phyloP scores from a whole-genome alignment of 2,113 vertebrate genomes.

The Nestor notabilis region DNA sequence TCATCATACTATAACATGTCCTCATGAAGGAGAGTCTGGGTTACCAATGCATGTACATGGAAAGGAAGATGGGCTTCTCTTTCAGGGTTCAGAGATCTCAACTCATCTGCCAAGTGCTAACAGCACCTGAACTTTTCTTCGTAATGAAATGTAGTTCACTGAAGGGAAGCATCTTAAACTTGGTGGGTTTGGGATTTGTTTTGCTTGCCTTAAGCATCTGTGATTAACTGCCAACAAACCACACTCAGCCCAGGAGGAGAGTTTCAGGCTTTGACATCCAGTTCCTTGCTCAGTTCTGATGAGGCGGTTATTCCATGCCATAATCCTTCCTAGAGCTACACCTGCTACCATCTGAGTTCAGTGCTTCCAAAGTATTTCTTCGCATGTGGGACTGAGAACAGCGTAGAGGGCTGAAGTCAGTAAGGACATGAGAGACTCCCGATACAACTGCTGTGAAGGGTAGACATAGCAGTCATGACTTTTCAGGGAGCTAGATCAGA shows the following conservation, averaged over 20 bases:
- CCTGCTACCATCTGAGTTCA: fast-evolving
- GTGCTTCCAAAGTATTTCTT: background rate
- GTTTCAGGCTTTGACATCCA: background rate
- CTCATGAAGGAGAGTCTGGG: fast-evolving
- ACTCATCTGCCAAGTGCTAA: background rate
- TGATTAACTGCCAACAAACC: background rate
- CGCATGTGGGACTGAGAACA: background rate
- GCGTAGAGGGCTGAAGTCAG: fast-evolving
- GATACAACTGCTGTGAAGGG: background rate
- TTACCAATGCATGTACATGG: background rate
- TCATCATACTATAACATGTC: background rate
- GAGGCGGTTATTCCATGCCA: background rate
- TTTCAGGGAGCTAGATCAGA: background rate
- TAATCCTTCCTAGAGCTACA: background rate
- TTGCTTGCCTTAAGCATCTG: background rate
- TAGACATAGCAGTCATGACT: background rate
- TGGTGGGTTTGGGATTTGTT: background rate
- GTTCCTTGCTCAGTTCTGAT: background rate
- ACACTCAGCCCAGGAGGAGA: background rate
- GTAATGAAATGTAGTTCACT: background rate
- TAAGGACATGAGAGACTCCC: background rate
- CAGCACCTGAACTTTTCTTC: background rate
- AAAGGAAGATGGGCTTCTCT: background rate
- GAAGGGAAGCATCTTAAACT: background rate
- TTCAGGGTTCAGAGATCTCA: background rate